phyloP scores from a whole-genome alignment of 2,888 invertebrate species.

The Diaprepes abbreviatus region DNA sequence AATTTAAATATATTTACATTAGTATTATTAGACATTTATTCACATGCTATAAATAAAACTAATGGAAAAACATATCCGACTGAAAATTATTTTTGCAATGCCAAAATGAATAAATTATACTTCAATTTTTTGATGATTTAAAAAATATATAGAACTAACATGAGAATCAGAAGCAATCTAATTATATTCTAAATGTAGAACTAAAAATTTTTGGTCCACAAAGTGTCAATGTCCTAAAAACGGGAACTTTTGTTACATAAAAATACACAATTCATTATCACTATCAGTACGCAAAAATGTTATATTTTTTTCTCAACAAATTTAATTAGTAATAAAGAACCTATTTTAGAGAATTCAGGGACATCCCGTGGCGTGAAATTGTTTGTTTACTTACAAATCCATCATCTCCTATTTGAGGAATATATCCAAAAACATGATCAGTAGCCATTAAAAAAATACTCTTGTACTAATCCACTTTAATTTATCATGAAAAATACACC shows the following conservation, averaged over 20 bases:
- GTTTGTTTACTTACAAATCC: slow-evolving; percentile 63
- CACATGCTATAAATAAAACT: neutral
- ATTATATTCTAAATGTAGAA: too few relatives aligned
- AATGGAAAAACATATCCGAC: too few relatives aligned
- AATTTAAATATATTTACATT: neutral
- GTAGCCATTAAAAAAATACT: slow-evolving; percentile 63
- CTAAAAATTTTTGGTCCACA: too few relatives aligned
- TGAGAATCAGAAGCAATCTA: too few relatives aligned
- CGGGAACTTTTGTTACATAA: too few relatives aligned
- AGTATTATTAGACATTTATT: neutral
- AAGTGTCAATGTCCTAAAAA: too few relatives aligned
- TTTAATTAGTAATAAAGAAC: slow-evolving; percentile 13
- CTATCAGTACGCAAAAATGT: too few relatives aligned
- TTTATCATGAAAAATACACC: slow-evolving; percentile 35
- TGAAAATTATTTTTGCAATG: too few relatives aligned
- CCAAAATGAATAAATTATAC: too few relatives aligned
- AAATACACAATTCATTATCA: too few relatives aligned
- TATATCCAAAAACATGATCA: slow-evolving; percentile 66
- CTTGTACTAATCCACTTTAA: slow-evolving; percentile 35
- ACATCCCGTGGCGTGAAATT: neutral
- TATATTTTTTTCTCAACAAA: slow-evolving; percentile 2
- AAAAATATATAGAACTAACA: too few relatives aligned
- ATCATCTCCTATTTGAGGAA: slow-evolving; percentile 64
- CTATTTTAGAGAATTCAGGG: neutral
- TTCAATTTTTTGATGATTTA: too few relatives aligned